Base-by-base conservation (phyloP, 2,797 vertebrate species). In the Myioborus melanocephalus region DNA sequence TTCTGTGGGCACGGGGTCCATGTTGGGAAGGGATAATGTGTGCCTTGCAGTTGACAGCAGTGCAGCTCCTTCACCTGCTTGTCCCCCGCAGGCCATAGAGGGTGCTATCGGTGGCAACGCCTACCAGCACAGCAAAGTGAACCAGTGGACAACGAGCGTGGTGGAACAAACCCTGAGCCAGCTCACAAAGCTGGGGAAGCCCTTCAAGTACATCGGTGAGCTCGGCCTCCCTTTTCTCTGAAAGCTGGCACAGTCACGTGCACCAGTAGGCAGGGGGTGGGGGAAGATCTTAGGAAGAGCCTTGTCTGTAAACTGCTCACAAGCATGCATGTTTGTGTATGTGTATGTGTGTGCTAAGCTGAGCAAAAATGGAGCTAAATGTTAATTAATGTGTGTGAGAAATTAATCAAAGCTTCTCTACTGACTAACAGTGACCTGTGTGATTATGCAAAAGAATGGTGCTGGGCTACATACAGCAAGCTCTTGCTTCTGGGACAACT, bases 371-470 rank as follows among this genome's bases (percentile, higher is more conserved):
- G 8, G 44, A 87, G 53, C 20, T 82, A 56, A 87, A 72, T 23
- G n/a, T 47, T 47, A 50, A 34, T 35, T 70, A 37, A 41, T 5
- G 1, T 32, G 35, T 59, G 35, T 9, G 12, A 49, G 75, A 50
- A 70, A 84, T 81, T 97, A 88, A 97, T 75, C 32, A 55, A 52
- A 77, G 32, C 43, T 72, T 91, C 88, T 95, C 14, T 69, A 2
- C 72, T 84, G 68, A 65, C 87, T 77, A 72, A 97, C 96, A 99
- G 99, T 99, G 65, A 99, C 98, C 55, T 99, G 99, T 89, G 97
- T 99, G 70, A 99, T 99, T 87, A 99, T 99, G 99, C 99, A 99
- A 90, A 99, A 99, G 97, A 99, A 99, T 15, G 99, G 99, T 57
- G 99, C 99, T 20, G 99, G 99, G 23, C 94, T 99, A 46, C 99